Evolutionary conservation across 2,888 invertebrate genomes (phyloP).

Genomic region (Drosophila parthenogenetica): DNA sequence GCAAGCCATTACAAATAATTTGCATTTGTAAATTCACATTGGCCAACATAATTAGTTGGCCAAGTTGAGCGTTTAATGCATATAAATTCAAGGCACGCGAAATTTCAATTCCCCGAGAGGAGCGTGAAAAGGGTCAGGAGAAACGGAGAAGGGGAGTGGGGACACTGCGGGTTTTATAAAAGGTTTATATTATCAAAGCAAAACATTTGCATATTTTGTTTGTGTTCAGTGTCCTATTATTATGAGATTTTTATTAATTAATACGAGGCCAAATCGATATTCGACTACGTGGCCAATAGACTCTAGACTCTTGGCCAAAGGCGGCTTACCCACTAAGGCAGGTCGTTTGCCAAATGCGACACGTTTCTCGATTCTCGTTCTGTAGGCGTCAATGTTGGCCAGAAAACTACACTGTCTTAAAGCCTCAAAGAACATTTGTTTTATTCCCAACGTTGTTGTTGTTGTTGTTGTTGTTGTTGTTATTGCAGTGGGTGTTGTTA

Average conservation of each 20-base stretch:
- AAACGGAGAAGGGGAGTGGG: background rate
- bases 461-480: constrained; percentile 27
- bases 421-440: constrained; percentile 54
- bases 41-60: constrained; percentile 64
- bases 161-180: too few species aligned
- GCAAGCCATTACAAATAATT: constrained; percentile 62
- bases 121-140: background rate
- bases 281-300: constrained; percentile 43
- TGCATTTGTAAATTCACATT: constrained; percentile 73
- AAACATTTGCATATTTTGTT: constrained; percentile 60
- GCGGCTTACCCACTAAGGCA: constrained; percentile 16
- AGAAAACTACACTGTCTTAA: constrained; percentile 44
- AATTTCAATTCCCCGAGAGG: constrained; percentile 7
- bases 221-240: constrained; percentile 33
- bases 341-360: constrained; percentile 57
- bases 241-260: constrained; percentile 65
- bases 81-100: constrained; percentile 47
- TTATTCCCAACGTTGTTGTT: constrained; percentile 44
- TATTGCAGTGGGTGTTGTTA: constrained; percentile 28
- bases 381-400: constrained; percentile 50
- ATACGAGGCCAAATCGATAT: constrained; percentile 66
- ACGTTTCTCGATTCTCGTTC: constrained; percentile 39
- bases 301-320: constrained; percentile 21
- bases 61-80: constrained; percentile 38
- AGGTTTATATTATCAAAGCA: constrained; percentile 20